Evolutionary conservation across 2,888 invertebrate species (phyloP).

Genomic region (Volucella bombylans): DNA sequence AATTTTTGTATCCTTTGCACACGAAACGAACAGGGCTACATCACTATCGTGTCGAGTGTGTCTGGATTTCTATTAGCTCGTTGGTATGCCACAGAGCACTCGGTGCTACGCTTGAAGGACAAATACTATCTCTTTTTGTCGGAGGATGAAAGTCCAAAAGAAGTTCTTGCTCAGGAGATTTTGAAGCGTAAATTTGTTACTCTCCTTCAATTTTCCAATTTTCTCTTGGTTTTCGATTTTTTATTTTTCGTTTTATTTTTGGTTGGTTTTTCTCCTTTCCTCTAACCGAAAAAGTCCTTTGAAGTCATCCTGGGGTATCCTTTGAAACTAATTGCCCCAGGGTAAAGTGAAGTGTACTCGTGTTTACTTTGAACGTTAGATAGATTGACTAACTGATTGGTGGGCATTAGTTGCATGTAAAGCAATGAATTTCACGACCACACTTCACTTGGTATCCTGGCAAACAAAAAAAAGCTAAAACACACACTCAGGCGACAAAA

Average conservation of each 20-base stretch:
- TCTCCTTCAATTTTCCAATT: conserved; percentile 58
- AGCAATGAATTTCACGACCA: conserved; percentile 39
- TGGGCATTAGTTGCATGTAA: conserved; percentile 59
- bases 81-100: conserved; percentile 80
- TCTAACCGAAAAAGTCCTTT: conserved; percentile 29
- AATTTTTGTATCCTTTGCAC: conserved; percentile 30
- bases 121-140: conserved; percentile 80
- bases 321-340: conserved; percentile 66
- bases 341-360: conserved; percentile 58
- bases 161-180: conserved; percentile 77
- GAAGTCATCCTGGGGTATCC: conserved; percentile 44
- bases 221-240: conserved; percentile 32
- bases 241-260: background rate
- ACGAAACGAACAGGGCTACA: conserved; percentile 78
- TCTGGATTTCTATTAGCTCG: conserved; percentile 78
- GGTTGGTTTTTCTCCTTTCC: background rate
- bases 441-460: conserved; percentile 53
- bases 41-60: conserved; percentile 78
- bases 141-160: conserved; percentile 77
- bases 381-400: conserved; percentile 55
- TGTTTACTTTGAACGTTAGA: conserved; percentile 10
- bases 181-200: conserved; percentile 79
- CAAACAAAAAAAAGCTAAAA: conserved; percentile 3
- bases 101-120: conserved; percentile 80
- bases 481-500: background rate